These are phyloP conservation scores for Orchesella cincta DNA, from an alignment of 1,140 invertebrate genomes.

Conservation along the genomic window DNA sequence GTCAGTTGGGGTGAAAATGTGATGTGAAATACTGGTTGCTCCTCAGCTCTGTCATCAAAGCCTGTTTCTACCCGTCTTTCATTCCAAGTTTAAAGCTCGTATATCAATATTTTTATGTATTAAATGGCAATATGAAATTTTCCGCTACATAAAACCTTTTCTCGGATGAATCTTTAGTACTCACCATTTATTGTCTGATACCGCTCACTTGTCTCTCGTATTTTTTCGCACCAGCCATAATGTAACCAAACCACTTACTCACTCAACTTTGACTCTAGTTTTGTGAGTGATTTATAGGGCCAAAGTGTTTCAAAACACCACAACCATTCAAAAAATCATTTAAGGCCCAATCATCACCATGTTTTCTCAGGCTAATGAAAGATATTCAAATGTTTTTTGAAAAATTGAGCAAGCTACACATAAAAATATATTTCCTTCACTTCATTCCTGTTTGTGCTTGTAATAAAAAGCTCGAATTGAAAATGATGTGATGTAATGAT, in stretches of 20 bases:
- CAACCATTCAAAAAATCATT: neutral
- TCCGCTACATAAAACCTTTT: slow-evolving; percentile 27
- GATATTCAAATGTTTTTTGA: too few species aligned
- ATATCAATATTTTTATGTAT: too few species aligned
- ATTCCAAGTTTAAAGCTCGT: too few species aligned
- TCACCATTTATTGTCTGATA: neutral
- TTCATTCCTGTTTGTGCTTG: neutral
- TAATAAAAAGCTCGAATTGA: neutral
- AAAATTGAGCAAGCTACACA: too few species aligned
- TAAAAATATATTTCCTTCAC: neutral
- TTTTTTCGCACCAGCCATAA: neutral
- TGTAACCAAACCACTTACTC: too few species aligned
- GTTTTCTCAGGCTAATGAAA: too few species aligned
- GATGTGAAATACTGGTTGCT: neutral
- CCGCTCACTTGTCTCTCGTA: neutral
- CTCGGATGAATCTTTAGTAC: neutral
- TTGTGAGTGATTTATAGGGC: neutral
- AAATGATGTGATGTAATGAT: neutral
- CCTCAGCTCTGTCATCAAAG: too few species aligned
- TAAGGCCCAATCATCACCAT: neutral
- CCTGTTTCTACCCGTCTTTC: too few species aligned
- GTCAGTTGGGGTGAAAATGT: neutral
- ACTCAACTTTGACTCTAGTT: neutral
- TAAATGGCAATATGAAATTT: slow-evolving; percentile 17
- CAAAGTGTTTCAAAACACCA: neutral